Evolutionary conservation across 2,888 invertebrate species (phyloP), one percentile per base, ranked within the genome.

Genomic region (Chymomyza amoena): DNA sequence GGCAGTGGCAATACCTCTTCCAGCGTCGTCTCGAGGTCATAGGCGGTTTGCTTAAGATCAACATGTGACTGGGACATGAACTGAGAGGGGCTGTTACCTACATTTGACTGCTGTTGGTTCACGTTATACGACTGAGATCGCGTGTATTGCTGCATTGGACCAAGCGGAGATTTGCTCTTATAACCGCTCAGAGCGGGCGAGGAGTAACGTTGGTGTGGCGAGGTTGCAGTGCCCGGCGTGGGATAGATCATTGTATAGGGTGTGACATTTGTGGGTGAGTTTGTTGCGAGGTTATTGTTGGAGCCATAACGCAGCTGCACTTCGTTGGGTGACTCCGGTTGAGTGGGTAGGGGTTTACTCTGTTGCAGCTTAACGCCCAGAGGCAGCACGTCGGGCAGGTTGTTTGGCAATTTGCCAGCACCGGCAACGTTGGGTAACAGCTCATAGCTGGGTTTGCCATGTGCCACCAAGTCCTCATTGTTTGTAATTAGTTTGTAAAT

Each of bases 401-500:
- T 92, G 71, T 92, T 92, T 76, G 91, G 82, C 80, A 91, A 72
- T 65, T 88, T 91, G n/a, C 86, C 81, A 64, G 80, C 77, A 28
- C 70, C 71, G 6, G 16, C 39, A 6, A 76, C 84, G n/a, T 70
- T 61, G 7, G 61, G 60, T 77, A 86, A 75, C 68, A 84, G 80
- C 61, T 79, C 86, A 65, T 90, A 87, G 73, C 77, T 78, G 74
- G 89, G 86, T 69, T 83, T 89, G 16, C 77, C 80, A 63, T 78
- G 81, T 56, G 83, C 85, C 63, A 91, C 91, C 75, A 90, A 84
- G 74, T 92, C 91, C 67, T 93, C 93, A 72, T 93, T 94, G 6
- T 95, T 95, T 25, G 95, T 95, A 92, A 95, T 95, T 61, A 95
- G 92, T 88, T 95, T 95, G 91, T 96, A 96, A 88, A 95, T 95